Evolutionary conservation across 2,888 invertebrate genomes (phyloP), one percentile per base, ranked within the genome.

Genomic region (Eilema depressum): DNA sequence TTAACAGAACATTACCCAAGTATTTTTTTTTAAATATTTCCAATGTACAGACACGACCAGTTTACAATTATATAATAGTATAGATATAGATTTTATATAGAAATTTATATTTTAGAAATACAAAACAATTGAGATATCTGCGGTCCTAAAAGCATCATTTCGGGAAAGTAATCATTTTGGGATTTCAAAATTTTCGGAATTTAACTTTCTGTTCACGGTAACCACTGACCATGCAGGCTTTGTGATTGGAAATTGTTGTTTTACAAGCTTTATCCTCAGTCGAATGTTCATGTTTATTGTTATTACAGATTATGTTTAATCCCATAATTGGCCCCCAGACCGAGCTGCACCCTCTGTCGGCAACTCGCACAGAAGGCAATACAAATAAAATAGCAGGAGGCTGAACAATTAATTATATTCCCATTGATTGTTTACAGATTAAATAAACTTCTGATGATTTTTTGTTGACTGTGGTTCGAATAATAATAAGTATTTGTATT

Each of bases 381-480:
- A 63, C 41, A 28, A 56, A 68, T 68, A 37, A 63, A 68, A 63
- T 68, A 59, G 68, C 68, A 41, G 68, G 63, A 68, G 68, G 41
- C 41, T 25, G 57, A 59, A 57, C 63, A 68, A 37, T 68, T 68
- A 68, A 63, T 68, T 63, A 41, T 11, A 8, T 37, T 8, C 3
- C 11, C 57, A 37, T 53, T 63, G 30, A 56, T 57, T 63, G 63
- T 68, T 63, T 59, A 68, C 57, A 14, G 25, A 37, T 63, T 59
- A 63, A 63, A 63, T 68, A 61, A 63, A 56, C n/a, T 62, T 23
- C n/a, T 37, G 11, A 23, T 59, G 26, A 28, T 10, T 63, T 68
- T 59, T 57, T 63, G 17, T 61, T 26, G 20, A 3, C n/a, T 28
- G 8, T n/a, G 14, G 41, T 63, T 63, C 20, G n/a, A 10, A 53